These are phyloP conservation scores for Lysiphlebus fabarum DNA, from an alignment of 1,140 invertebrate genomes.

Conservation along the genomic window DNA sequence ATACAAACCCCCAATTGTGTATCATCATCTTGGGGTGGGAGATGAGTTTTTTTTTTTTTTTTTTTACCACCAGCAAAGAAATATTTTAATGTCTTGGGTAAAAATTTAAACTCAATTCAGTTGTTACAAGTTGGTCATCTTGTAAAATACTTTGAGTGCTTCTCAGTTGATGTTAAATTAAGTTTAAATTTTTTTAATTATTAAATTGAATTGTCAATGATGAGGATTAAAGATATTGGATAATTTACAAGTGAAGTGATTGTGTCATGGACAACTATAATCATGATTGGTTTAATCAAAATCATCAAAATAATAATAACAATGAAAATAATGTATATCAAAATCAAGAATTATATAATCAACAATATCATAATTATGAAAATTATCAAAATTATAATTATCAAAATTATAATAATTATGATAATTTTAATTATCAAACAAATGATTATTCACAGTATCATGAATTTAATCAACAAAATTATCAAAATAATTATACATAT, in stretches of 20 bases:
- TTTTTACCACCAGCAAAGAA: too few species aligned
- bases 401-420: slow-evolving; percentile 28
- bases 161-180: too few species aligned
- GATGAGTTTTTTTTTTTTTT: too few species aligned
- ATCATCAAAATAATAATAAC: slow-evolving; percentile 41
- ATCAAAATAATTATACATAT: slow-evolving; percentile 52
- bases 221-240: slow-evolving; percentile 15
- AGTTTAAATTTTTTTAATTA: too few species aligned
- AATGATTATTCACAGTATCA: slow-evolving; percentile 32
- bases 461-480: slow-evolving; percentile 39
- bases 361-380: slow-evolving; percentile 34
- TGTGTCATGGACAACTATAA: slow-evolving; percentile 53
- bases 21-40: slow-evolving; percentile 5
- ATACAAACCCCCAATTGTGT: background rate
- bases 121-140: too few species aligned
- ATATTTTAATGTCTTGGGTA: too few species aligned
- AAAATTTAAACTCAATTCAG: too few species aligned
- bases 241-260: slow-evolving; percentile 17
- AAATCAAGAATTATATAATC: slow-evolving; percentile 36
- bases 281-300: slow-evolving; percentile 50
- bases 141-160: too few species aligned
- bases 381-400: slow-evolving; percentile 25
- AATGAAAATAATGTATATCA: slow-evolving; percentile 29
- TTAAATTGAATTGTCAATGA: background rate
- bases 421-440: slow-evolving; percentile 27